Percentiles rank a stretch among this genome's conserved stretches.
phyloP scores from a whole-genome alignment of 2,113 vertebrate genomes.

The Oxygymnocypris stewartii region DNA sequence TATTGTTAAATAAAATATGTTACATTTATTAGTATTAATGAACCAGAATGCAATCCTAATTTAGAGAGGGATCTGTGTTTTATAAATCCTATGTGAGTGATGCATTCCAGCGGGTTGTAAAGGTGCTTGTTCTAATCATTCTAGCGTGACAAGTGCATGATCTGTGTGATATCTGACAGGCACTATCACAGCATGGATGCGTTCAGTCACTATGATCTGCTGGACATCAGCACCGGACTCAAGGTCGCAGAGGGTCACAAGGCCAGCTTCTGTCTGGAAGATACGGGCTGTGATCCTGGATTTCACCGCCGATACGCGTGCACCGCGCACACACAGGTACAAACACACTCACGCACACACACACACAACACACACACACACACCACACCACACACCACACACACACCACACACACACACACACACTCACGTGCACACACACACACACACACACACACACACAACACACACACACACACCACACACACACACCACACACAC shows the following conservation, averaged over 20 bases:
- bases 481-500: no score
- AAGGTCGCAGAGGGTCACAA: conserved; percentile 85
- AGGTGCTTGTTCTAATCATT: neutral
- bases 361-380: no score
- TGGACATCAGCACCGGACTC: conserved; percentile 68
- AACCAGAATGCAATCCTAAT: neutral
- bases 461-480: no score
- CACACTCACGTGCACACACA: no score
- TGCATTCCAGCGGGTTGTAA: no score
- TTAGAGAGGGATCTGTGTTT: neutral
- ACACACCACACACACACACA: no score
- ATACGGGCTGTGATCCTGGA: conserved; percentile 78
- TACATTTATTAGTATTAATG: neutral
- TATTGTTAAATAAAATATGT: neutral
- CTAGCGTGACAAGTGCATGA: neutral
- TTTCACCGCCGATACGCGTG: conserved; percentile 80
- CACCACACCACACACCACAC: no score
- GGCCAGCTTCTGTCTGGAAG: conserved; percentile 86
- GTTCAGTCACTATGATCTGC: conserved; percentile 83
- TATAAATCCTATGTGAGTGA: no score
- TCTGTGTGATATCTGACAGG: conserved; percentile 56
- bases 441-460: no score
- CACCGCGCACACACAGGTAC: conserved; percentile 74
- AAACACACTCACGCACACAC: no score
- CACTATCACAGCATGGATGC: conserved; percentile 87